Conservation (phyloP, 2,797 vertebrate species). For the Gymnothorax reevesii region DNA sequence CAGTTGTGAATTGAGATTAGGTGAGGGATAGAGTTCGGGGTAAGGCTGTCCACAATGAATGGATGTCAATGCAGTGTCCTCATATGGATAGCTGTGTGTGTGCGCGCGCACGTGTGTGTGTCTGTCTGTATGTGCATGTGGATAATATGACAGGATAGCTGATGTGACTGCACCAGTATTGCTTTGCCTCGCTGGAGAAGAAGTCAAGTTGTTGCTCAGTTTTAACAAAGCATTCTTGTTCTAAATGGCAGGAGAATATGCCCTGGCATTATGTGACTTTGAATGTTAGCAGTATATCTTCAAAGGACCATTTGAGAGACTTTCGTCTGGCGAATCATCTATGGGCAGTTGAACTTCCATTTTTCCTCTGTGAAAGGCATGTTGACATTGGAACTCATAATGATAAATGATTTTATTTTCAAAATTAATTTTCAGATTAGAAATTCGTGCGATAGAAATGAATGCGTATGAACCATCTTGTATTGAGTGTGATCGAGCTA, state of each 20-base stretch:
- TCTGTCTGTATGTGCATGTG: too few relatives aligned
- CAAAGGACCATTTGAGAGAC: too few relatives aligned
- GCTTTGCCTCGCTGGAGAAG: constrained; percentile 68
- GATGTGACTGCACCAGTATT: too few relatives aligned
- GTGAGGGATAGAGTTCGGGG: too few relatives aligned
- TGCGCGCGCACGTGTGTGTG: too few relatives aligned
- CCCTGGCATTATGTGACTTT: not conserved
- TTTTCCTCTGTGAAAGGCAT: not conserved
- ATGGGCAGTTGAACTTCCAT: not conserved
- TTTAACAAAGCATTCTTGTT: not conserved
- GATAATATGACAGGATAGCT: too few relatives aligned
- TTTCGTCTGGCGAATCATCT: too few relatives aligned
- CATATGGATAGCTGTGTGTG: too few relatives aligned
- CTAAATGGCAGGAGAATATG: not conserved
- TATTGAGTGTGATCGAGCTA: not conserved
- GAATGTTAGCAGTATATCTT: not conserved
- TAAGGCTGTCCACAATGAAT: too few relatives aligned
- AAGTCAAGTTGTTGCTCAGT: constrained; percentile 47
- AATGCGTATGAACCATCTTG: not conserved
- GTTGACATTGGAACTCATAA: not conserved
- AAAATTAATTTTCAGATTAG: not conserved
- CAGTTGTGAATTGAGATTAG: too few relatives aligned
- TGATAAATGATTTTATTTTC: not conserved
- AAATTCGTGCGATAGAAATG: not conserved
- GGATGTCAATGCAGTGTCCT: too few relatives aligned